These are phyloP conservation scores for Actenoides hombroni DNA, from an alignment of 2,113 vertebrate species.

Conservation along the genomic window DNA sequence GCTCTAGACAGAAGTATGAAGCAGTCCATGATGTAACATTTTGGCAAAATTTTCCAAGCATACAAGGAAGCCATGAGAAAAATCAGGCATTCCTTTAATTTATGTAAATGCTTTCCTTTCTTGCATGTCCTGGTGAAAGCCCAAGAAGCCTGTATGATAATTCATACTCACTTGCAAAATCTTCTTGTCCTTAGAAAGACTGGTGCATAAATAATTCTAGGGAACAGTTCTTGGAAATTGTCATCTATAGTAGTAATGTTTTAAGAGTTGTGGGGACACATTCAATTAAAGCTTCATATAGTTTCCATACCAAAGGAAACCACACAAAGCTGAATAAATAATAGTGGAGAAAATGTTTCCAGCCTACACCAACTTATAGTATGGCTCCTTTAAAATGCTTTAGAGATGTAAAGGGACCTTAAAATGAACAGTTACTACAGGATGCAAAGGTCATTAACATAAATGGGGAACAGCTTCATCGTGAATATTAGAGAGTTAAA, in stretches of 20 bases:
- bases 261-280: constrained; percentile 20
- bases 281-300: constrained; percentile 28
- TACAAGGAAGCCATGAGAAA: background rate
- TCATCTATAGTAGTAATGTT: background rate
- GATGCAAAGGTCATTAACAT: background rate
- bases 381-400: background rate
- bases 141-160: background rate
- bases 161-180: constrained; percentile 9
- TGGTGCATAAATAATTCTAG: background rate
- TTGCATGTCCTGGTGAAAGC: background rate
- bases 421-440: constrained; percentile 15
- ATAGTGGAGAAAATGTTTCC: background rate
- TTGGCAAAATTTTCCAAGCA: background rate
- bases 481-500: background rate
- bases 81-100: background rate
- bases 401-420: constrained; percentile 8
- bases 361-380: background rate
- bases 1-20: background rate
- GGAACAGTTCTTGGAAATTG: background rate
- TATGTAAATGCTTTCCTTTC: background rate
- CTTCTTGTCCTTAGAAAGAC: background rate
- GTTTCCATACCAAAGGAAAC: background rate
- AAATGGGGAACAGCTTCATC: background rate
- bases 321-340: constrained; percentile 20
- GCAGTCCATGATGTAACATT: background rate